Percentiles rank a stretch among this genome's conserved stretches.
Evolutionary conservation across 2,888 invertebrate species (phyloP).

Genomic region (Tenthredo mesomela): DNA sequence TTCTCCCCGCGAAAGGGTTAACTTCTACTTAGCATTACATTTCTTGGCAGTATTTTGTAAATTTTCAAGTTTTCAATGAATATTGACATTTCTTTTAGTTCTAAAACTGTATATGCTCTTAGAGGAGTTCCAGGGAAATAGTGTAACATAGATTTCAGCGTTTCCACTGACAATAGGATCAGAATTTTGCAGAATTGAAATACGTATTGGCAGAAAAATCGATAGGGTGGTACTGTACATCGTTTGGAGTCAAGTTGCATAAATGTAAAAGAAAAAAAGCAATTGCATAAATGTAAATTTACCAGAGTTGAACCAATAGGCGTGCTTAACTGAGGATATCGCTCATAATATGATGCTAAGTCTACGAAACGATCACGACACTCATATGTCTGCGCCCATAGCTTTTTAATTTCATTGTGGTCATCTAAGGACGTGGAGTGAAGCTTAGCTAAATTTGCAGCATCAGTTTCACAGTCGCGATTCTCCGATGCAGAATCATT

Average conservation of each 20-base stretch:
- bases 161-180: too few species aligned
- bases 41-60: neutral
- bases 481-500: neutral
- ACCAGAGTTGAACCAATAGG: conserved; percentile 37
- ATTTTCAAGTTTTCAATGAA: neutral
- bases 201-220: neutral
- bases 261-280: too few species aligned
- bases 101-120: neutral
- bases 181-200: neutral
- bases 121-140: too few species aligned
- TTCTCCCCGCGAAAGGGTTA: neutral
- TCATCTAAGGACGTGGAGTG: conserved; percentile 47
- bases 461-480: neutral
- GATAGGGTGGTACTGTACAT: too few species aligned
- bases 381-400: conserved; percentile 46
- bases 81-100: neutral
- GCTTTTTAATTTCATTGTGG: conserved; percentile 41
- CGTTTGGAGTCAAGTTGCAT: neutral
- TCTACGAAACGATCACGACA: neutral
- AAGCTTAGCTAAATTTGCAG: conserved; percentile 30
- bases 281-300: neutral
- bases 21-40: neutral
- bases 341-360: conserved; percentile 33
- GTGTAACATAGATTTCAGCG: too few species aligned
- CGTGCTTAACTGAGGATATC: conserved; percentile 20